A percentile compares a stretch with the other conserved stretches of the same genome.
Conservation (phyloP, 92 coral and sea anemone genomes). For the Montipora capitata region DNA sequence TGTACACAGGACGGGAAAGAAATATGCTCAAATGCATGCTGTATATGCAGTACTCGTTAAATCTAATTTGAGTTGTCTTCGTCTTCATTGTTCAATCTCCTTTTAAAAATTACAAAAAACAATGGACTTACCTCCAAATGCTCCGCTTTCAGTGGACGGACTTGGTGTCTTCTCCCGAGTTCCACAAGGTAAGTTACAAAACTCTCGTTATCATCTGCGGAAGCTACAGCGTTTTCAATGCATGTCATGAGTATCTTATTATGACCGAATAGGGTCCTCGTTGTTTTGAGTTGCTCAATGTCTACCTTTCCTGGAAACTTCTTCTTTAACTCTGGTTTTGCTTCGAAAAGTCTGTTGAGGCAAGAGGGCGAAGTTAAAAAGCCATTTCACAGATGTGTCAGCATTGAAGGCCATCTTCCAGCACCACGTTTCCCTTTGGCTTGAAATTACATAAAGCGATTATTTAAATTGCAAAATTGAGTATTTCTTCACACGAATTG, state of each 20-base stretch:
- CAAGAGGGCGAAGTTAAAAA: not conserved
- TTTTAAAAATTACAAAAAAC: too few species aligned
- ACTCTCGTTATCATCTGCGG: slow-evolving; percentile 74
- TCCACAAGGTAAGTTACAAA: slow-evolving; percentile 70
- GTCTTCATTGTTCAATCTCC: too few species aligned
- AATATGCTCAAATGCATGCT: too few species aligned
- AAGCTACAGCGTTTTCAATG: slow-evolving; percentile 73
- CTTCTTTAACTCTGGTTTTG: slow-evolving; percentile 71
- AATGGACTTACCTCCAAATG: slow-evolving; percentile 23
- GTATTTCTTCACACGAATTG: too few species aligned
- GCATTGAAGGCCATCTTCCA: too few species aligned
- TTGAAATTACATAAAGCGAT: too few species aligned
- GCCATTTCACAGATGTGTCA: not conserved
- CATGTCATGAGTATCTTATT: slow-evolving; percentile 73
- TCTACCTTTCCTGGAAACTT: slow-evolving; percentile 71
- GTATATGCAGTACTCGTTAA: too few species aligned
- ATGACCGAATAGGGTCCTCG: slow-evolving; percentile 70
- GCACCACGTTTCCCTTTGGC: too few species aligned
- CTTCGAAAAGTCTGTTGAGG: slow-evolving; percentile 66
- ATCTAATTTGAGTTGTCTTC: too few species aligned
- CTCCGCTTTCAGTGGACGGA: slow-evolving; percentile 40
- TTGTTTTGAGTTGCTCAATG: slow-evolving; percentile 53
- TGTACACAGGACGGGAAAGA: too few species aligned
- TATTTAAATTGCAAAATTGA: too few species aligned
- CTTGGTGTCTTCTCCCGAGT: slow-evolving; percentile 80